Evolutionary conservation across 1,140 invertebrate genomes (phyloP).

Genomic region (Atta colombica): DNA sequence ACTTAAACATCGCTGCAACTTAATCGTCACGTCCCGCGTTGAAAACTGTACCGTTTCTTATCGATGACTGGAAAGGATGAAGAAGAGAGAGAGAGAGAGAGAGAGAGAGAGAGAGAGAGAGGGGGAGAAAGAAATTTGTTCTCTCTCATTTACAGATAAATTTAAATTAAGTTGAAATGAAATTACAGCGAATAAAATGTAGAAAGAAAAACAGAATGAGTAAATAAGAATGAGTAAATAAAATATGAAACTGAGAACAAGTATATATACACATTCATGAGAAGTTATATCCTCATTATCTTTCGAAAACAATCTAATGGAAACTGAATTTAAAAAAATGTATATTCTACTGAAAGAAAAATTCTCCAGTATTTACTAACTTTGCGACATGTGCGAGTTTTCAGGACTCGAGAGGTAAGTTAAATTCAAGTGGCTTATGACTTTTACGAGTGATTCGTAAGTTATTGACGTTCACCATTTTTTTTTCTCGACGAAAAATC

Average conservation of each 20-base stretch:
- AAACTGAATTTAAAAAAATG: background rate
- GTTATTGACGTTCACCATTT: conserved; percentile 32
- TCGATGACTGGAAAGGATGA: conserved; percentile 18
- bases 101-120: background rate
- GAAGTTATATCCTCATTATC: background rate
- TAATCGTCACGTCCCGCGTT: conserved; percentile 81
- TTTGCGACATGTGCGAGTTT: conserved; percentile 26
- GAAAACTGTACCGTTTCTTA: conserved; percentile 75
- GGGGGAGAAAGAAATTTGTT: background rate
- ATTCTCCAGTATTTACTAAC: background rate
- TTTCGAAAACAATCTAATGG: background rate
- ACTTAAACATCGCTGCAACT: conserved; percentile 79
- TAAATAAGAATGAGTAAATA: conserved; percentile 24
- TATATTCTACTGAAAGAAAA: background rate
- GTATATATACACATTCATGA: background rate
- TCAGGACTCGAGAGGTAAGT: conserved; percentile 22
- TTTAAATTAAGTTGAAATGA: background rate
- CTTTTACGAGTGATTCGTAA: conserved; percentile 12
- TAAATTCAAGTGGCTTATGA: conserved; percentile 49
- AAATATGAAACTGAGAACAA: background rate
- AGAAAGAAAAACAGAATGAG: background rate
- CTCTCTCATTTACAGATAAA: background rate
- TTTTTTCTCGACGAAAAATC: conserved; percentile 4
- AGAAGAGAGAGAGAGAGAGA: background rate
- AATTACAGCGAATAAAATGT: background rate